Conservation (phyloP, 37 sponge, comb jelly and placozoan species). For the Oscarella lobularis region DNA sequence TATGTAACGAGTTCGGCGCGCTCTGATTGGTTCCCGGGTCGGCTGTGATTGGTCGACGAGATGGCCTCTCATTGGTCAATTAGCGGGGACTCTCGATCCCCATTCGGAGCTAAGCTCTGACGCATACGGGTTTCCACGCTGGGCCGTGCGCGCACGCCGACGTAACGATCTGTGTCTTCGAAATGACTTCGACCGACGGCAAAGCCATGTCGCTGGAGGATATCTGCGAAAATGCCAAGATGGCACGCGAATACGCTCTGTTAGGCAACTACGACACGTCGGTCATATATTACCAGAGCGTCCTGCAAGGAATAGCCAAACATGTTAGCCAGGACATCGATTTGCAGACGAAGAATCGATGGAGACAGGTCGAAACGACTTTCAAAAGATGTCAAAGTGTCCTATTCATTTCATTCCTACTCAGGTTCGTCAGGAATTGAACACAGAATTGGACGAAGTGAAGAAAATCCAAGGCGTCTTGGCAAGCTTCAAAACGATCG, state of each 20-base stretch:
- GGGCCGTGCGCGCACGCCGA: no score
- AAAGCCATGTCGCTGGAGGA: background rate
- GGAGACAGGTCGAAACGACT: no score
- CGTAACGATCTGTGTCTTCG: background rate
- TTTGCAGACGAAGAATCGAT: constrained; percentile 47
- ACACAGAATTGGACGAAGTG: constrained; percentile 63
- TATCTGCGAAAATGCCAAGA: background rate
- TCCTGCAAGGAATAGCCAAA: constrained; percentile 49
- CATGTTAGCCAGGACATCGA: constrained; percentile 25
- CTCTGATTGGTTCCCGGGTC: no score
- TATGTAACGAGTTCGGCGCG: no score
- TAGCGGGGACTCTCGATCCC: no score
- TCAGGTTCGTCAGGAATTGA: constrained; percentile 55
- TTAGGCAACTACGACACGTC: constrained; percentile 77
- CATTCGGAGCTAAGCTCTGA: no score
- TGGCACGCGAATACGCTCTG: constrained; percentile 73
- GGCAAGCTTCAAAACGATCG: constrained; percentile 67
- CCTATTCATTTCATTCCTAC: background rate
- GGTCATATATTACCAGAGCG: constrained; percentile 62
- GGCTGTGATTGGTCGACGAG: no score
- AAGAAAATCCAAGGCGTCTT: constrained; percentile 52
- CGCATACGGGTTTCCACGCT: no score
- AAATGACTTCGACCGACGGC: background rate
- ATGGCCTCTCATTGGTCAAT: no score
- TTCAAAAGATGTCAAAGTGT: no score